Evolutionary conservation across 23 tunicate species (phyloP).

Genomic region (Styela clava): DNA sequence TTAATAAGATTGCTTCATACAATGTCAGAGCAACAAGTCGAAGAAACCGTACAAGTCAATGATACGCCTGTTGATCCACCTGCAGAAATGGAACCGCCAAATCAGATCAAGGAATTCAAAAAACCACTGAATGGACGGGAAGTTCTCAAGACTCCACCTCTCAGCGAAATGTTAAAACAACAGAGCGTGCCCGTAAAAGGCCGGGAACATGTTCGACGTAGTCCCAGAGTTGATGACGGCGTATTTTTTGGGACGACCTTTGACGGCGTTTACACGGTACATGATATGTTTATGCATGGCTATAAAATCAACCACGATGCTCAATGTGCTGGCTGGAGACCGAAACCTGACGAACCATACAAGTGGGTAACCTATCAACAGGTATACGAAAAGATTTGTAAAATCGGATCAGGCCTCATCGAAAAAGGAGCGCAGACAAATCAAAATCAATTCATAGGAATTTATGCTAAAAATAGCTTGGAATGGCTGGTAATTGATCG

Average conservation of each 20-base stretch:
- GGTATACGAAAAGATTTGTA: conserved; percentile 12
- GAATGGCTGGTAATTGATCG: conserved; percentile 36
- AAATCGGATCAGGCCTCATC: conserved; percentile 40
- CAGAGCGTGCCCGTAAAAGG: conserved; percentile 20
- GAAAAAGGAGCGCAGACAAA: conserved; percentile 22
- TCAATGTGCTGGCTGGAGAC: conserved; percentile 76
- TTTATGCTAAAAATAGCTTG: conserved; percentile 26
- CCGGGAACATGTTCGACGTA: background rate
- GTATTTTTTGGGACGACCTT: background rate
- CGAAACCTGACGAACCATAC: conserved; percentile 40
- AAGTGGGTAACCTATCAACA: conserved; percentile 52
- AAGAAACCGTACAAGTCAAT: background rate
- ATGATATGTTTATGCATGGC: conserved; percentile 26
- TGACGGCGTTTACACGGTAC: conserved; percentile 21
- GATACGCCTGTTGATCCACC: background rate
- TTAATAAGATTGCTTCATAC: too few species aligned
- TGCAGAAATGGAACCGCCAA: background rate
- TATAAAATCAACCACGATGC: conserved; percentile 37
- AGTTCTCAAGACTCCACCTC: background rate
- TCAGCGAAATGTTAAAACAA: conserved; percentile 17
- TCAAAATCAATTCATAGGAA: conserved; percentile 34
- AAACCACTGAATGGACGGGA: background rate
- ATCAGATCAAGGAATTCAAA: background rate
- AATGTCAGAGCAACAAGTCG: background rate
- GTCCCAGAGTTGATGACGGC: conserved; percentile 19